phyloP scores from a whole-genome alignment of 2,888 invertebrate species.

The Aleiodes leptofemur region DNA sequence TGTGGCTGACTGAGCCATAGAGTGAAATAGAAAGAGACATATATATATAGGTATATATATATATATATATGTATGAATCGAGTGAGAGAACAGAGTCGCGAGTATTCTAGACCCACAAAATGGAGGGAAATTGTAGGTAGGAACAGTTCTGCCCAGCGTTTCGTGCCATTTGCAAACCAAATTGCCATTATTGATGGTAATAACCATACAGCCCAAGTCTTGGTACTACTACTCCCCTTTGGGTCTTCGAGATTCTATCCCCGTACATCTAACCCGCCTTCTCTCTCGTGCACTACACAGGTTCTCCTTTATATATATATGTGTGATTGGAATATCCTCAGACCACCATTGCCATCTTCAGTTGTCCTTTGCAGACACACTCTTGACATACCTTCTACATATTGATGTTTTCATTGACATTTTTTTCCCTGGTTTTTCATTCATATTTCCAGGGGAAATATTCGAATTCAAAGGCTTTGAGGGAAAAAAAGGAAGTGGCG shows the following conservation, averaged over 20 bases:
- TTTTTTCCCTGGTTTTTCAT: background rate
- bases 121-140: slow-evolving; percentile 73
- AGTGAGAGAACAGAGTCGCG: slow-evolving; percentile 60
- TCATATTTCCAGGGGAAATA: background rate
- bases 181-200: slow-evolving; percentile 75
- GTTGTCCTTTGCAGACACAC: slow-evolving; percentile 29
- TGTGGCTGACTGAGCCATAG: slow-evolving; percentile 67
- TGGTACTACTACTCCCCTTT: slow-evolving; percentile 43
- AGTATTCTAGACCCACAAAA: slow-evolving; percentile 62
- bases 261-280: slow-evolving; percentile 4
- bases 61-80: slow-evolving; percentile 52
- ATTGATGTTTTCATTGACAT: slow-evolving; percentile 24
- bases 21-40: slow-evolving; percentile 39
- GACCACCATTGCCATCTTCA: slow-evolving; percentile 7
- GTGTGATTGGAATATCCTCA: slow-evolving; percentile 42
- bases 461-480: no score
- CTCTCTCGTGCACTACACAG: slow-evolving; percentile 21
- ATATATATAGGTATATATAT: slow-evolving; percentile 40
- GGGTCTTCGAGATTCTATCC: slow-evolving; percentile 2
- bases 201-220: slow-evolving; percentile 70
- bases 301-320: slow-evolving; percentile 43
- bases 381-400: slow-evolving; percentile 7
- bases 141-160: slow-evolving; percentile 67
- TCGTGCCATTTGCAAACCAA: slow-evolving; percentile 73
- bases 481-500: no score